Conservation (phyloP, 2,888 invertebrate species). For the Epinotia ramella region DNA sequence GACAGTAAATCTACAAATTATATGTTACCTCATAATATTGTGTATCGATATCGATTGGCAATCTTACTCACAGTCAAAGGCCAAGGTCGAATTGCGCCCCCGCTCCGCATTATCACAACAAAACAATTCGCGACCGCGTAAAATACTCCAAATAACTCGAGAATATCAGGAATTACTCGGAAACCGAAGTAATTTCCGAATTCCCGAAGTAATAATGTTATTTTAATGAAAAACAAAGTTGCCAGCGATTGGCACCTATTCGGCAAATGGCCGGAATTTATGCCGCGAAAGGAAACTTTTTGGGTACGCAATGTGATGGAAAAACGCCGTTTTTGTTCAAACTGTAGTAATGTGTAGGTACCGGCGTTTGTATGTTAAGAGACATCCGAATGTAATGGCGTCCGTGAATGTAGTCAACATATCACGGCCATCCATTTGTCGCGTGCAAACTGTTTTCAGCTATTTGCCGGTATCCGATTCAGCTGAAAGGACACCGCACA, state of each 20-base stretch:
- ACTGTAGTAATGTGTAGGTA: too few relatives aligned
- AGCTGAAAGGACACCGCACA: too few relatives aligned
- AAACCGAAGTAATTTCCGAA: conserved; percentile 8
- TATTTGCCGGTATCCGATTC: too few relatives aligned
- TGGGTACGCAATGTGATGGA: background rate
- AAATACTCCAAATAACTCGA: conserved; percentile 8
- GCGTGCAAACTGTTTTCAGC: too few relatives aligned
- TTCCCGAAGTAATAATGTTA: conserved; percentile 31
- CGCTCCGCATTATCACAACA: background rate
- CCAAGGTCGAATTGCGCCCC: background rate
- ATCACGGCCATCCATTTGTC: too few relatives aligned
- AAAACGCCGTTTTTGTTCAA: conserved; percentile 28
- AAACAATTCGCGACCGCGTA: background rate
- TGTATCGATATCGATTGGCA: too few relatives aligned
- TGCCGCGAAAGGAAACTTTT: conserved; percentile 6
- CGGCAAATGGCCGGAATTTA: conserved; percentile 35
- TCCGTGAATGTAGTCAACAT: too few relatives aligned
- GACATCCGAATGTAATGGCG: too few relatives aligned
- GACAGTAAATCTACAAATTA: too few relatives aligned
- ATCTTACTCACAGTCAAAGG: background rate
- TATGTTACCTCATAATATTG: too few relatives aligned
- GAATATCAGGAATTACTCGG: background rate
- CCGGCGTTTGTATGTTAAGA: background rate
- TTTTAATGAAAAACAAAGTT: conserved; percentile 42
- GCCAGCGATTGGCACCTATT: conserved; percentile 34